These are phyloP conservation scores for Cryptotis parvus DNA, from an alignment of 2,113 vertebrate species.

Conservation along the genomic window DNA sequence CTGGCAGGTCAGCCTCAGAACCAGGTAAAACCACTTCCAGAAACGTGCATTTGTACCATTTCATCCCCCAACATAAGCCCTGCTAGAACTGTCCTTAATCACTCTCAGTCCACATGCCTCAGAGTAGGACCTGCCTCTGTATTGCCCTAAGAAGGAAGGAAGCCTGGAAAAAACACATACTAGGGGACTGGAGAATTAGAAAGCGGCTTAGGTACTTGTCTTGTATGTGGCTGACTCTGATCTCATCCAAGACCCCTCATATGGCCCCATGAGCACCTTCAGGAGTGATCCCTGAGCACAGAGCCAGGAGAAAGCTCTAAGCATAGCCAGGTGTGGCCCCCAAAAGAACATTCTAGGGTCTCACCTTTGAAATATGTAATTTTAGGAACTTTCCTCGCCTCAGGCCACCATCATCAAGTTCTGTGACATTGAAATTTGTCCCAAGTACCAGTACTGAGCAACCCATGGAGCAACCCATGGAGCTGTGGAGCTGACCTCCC, in stretches of 20 bases:
- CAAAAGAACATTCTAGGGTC: not conserved
- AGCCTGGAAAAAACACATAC: not conserved
- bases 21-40: constrained; percentile 83
- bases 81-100: not conserved
- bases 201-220: too few relatives aligned
- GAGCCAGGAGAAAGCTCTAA: too few relatives aligned
- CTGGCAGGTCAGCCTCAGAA: constrained; percentile 97
- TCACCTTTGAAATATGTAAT: not conserved
- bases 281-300: too few relatives aligned
- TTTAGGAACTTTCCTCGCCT: not conserved
- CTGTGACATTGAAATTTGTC: not conserved
- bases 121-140: not conserved
- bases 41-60: accelerated
- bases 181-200: too few relatives aligned
- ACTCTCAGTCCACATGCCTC: accelerated
- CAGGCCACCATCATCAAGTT: not conserved
- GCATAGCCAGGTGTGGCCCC: too few relatives aligned
- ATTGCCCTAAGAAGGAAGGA: not conserved
- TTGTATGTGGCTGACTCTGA: too few relatives aligned
- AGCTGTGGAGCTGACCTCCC: too few relatives aligned
- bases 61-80: not conserved
- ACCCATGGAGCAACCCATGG: too few relatives aligned
- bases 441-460: not conserved
- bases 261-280: too few relatives aligned
- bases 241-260: too few relatives aligned